Percentiles rank a stretch among this genome's conserved stretches.
phyloP scores from a whole-genome alignment of 2,888 invertebrate species.

The Hydriomena furcata region DNA sequence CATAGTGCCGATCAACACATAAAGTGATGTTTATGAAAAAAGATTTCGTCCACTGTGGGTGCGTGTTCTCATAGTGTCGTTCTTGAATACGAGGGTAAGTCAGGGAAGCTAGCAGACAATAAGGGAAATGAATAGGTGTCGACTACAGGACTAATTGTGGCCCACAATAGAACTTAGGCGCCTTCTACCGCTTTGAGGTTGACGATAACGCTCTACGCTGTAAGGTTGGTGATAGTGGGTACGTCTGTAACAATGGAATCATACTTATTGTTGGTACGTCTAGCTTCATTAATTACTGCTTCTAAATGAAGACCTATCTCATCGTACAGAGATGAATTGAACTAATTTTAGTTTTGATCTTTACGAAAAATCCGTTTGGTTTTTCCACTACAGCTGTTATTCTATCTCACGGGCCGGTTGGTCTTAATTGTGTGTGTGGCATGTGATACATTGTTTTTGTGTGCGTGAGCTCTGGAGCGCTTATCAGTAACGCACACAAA shows the following conservation, averaged over 20 bases:
- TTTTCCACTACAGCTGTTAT: background rate
- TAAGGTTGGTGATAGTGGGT: conserved; percentile 15
- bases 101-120: conserved; percentile 59
- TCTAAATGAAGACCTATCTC: background rate
- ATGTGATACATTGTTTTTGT: too few relatives aligned
- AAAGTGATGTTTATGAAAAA: too few relatives aligned
- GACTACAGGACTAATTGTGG: conserved; percentile 70
- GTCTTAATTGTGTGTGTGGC: too few relatives aligned
- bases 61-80: too few relatives aligned
- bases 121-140: conserved; percentile 73
- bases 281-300: conserved; percentile 7
- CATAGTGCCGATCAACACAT: too few relatives aligned
- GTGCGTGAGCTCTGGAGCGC: too few relatives aligned
- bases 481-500: too few relatives aligned
- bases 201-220: conserved; percentile 7
- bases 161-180: conserved; percentile 50
- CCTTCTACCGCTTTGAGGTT: conserved; percentile 14
- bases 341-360: background rate
- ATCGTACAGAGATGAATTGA: background rate
- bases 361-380: background rate
- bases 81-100: too few relatives aligned
- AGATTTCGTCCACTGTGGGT: too few relatives aligned
- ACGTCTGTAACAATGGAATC: conserved; percentile 12
- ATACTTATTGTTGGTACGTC: conserved; percentile 14
- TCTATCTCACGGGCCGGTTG: too few relatives aligned